Evolutionary conservation across 2,888 invertebrate genomes (phyloP), one percentile per base, ranked within the genome.

Genomic region (Venusia cambrica): DNA sequence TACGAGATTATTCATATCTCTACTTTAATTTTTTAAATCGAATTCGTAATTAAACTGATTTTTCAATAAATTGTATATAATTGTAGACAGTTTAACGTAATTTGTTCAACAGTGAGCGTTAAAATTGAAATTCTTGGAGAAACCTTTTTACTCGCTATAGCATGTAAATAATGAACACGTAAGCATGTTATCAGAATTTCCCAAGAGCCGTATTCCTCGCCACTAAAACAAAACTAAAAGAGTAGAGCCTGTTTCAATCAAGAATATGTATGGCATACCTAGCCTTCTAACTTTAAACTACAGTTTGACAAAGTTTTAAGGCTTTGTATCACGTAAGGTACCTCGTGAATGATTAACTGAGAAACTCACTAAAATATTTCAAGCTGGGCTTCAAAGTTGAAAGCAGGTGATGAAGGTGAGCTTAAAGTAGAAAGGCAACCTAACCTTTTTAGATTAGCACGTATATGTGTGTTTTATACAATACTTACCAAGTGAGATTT

Each of bases 111-210:
- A n/a, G n/a, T n/a, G n/a, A n/a, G n/a, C n/a, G n/a, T n/a, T n/a
- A n/a, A n/a, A n/a, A n/a, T n/a, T n/a, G n/a, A n/a, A n/a, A n/a
- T n/a, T n/a, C n/a, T n/a, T n/a, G n/a, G n/a, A n/a, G n/a, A n/a
- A n/a, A n/a, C n/a, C n/a, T n/a, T n/a, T n/a, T n/a, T n/a, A n/a
- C n/a, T n/a, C n/a, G n/a, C n/a, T n/a, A 8, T 9, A 24, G 20
- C 7, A 19, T 14, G n/a, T 20, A 29, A 29, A 33, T 16, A 38
- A 34, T 41, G 48, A 45, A 29, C 26, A 42, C 3, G 37, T 21
- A 30, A 31, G 8, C 29, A 22, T 22, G 34, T 39, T 38, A 45
- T 42, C 10, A 10, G 12, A 35, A 50, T 48, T 47, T 53, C 48
- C 53, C 48, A 12, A 28, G 17, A 33, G 48, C 24, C 11, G 22